phyloP scores from a whole-genome alignment of 2,797 vertebrate species.

The Ctenopoma multispine region DNA sequence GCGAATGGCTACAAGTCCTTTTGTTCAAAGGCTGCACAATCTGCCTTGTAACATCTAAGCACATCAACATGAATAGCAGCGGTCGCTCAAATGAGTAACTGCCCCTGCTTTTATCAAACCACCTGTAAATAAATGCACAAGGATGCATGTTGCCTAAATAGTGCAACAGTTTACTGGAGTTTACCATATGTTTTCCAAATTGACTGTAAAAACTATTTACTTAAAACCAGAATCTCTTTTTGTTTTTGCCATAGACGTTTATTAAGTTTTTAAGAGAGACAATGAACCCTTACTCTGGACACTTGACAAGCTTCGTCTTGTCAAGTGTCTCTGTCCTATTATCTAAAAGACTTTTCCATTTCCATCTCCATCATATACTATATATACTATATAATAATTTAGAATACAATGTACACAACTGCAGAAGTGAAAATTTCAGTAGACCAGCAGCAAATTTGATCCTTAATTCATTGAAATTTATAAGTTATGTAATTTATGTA shows the following conservation, averaged over 20 bases:
- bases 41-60: slow-evolving; percentile 47
- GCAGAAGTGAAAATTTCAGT: too few relatives aligned
- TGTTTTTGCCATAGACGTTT: neutral
- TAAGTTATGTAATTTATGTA: too few relatives aligned
- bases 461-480: too few relatives aligned
- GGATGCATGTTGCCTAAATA: neutral
- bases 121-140: slow-evolving; percentile 13
- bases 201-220: neutral
- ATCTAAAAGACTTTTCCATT: too few relatives aligned
- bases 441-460: too few relatives aligned
- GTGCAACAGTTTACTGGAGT: neutral
- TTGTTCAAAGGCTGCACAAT: slow-evolving; percentile 56
- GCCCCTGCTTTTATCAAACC: slow-evolving; percentile 22
- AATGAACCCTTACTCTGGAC: neutral
- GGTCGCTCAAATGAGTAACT: slow-evolving; percentile 46
- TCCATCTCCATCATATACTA: too few relatives aligned
- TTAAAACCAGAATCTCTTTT: neutral
- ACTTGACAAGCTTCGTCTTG: too few relatives aligned
- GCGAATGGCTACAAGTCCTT: slow-evolving; percentile 43
- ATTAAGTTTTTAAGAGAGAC: neutral
- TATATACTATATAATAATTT: too few relatives aligned
- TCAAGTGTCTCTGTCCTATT: too few relatives aligned
- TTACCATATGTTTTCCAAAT: neutral
- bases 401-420: too few relatives aligned
- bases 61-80: slow-evolving; percentile 42